A percentile compares a stretch with the other conserved stretches of the same genome.
phyloP scores from a whole-genome alignment of 2,888 invertebrate genomes.

The Caenorhabditis parvicauda region DNA sequence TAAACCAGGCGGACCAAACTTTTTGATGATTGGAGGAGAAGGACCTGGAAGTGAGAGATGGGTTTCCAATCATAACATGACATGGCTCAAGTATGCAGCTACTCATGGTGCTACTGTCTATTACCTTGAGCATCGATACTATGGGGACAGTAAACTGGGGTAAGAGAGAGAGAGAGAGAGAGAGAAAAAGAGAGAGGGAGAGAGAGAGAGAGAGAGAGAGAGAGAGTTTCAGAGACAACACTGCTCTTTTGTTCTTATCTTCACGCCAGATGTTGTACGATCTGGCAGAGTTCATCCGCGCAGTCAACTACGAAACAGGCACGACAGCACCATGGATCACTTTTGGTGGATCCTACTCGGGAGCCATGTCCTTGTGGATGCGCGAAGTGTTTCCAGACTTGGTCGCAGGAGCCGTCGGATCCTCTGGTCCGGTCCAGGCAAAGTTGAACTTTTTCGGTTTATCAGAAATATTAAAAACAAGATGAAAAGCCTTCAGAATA shows the following conservation, averaged over 20 bases:
- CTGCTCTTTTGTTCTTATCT: conserved; percentile 75
- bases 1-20: conserved; percentile 77
- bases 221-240: conserved; percentile 15
- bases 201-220: not conserved
- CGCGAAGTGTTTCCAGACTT: conserved; percentile 81
- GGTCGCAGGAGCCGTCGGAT: conserved; percentile 80
- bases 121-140: conserved; percentile 86
- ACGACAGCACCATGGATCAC: conserved; percentile 76
- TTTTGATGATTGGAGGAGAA: conserved; percentile 91
- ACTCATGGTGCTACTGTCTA: conserved; percentile 76
- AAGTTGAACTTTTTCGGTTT: conserved; percentile 79
- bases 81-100: conserved; percentile 28
- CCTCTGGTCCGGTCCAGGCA: conserved; percentile 84
- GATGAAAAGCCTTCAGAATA: conserved; percentile 21
- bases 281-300: conserved; percentile 77
- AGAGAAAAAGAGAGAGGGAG: not conserved
- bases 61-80: conserved; percentile 29
- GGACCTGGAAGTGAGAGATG: conserved; percentile 63
- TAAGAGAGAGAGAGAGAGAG: conserved; percentile 6
- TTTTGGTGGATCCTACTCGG: conserved; percentile 79
- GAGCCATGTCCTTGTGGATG: conserved; percentile 43
- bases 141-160: conserved; percentile 78
- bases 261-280: conserved; percentile 73
- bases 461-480: conserved; percentile 2
- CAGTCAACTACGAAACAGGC: conserved; percentile 69